Percentiles rank a stretch among this genome's conserved stretches.
phyloP scores from a whole-genome alignment of 2,888 invertebrate species.

The Eretmocerus hayati region DNA sequence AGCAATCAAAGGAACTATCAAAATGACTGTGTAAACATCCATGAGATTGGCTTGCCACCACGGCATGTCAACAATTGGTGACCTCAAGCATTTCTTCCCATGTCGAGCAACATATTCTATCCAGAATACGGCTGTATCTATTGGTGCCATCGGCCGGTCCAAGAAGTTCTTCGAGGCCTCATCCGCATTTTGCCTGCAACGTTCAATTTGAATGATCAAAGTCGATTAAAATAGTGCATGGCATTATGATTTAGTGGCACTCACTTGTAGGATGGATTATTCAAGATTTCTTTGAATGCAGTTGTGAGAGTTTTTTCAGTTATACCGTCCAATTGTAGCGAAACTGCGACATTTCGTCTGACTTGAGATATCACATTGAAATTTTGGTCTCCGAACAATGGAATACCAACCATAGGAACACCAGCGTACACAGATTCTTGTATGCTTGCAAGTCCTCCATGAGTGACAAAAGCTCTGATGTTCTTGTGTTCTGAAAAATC shows the following conservation, averaged over 20 bases:
- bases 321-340: constrained; percentile 27
- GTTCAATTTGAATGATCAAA: background rate
- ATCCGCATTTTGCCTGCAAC: background rate
- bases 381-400: constrained; percentile 33
- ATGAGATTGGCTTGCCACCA: constrained; percentile 46
- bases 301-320: constrained; percentile 39
- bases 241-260: background rate
- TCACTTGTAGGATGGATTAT: constrained; percentile 41
- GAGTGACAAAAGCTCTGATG: constrained; percentile 30
- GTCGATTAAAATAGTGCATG: background rate
- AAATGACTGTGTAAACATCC: constrained; percentile 50
- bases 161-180: constrained; percentile 22
- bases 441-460: constrained; percentile 32
- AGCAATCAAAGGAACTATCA: constrained; percentile 16
- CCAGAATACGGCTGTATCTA: constrained; percentile 60
- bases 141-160: constrained; percentile 54
- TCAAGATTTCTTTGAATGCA: constrained; percentile 40
- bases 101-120: constrained; percentile 56
- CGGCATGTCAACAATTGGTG: constrained; percentile 42
- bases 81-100: constrained; percentile 41
- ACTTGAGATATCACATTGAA: constrained; percentile 28
- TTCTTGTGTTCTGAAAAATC: constrained; percentile 33
- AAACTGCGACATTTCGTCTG: constrained; percentile 26
- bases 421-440: constrained; percentile 31
- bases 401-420: constrained; percentile 33